A percentile compares a stretch with the other conserved stretches of the same genome.
Conservation (phyloP, 1,140 invertebrate species). For the Kradibia gibbosae region DNA sequence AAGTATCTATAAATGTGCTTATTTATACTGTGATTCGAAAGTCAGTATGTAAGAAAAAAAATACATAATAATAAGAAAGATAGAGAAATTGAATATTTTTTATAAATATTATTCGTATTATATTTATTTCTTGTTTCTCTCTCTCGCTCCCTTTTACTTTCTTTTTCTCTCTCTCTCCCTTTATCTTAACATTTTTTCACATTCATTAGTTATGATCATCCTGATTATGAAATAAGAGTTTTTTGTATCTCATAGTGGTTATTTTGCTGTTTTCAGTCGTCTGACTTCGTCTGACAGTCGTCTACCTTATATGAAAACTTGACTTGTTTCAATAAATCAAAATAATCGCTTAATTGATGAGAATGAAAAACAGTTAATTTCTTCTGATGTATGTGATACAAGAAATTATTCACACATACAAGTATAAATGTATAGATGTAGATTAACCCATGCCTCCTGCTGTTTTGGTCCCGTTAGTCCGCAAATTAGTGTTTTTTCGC, state of each 20-base stretch:
- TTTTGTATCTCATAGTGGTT: not conserved
- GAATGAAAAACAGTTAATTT: conserved; percentile 2
- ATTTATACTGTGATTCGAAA: not conserved
- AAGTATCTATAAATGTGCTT: not conserved
- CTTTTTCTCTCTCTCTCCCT: not conserved
- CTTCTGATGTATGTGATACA: not conserved
- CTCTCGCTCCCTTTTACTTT: not conserved
- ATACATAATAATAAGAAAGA: not conserved
- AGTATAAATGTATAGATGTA: not conserved
- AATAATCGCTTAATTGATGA: not conserved
- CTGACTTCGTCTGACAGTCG: not conserved
- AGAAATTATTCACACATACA: not conserved
- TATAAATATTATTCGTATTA: conserved; percentile 5
- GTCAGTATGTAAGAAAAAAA: not conserved
- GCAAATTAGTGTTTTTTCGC: conserved; percentile 71
- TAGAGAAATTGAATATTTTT: not conserved
- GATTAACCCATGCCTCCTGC: conserved; percentile 66
- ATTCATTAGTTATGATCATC: too few species aligned
- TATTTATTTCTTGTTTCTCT: too few species aligned
- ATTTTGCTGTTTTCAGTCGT: not conserved
- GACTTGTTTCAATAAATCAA: not conserved
- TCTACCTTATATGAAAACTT: not conserved
- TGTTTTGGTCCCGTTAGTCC: conserved; percentile 73
- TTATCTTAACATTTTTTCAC: too few species aligned
- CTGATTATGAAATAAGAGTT: not conserved